Base-by-base conservation (phyloP, 2,888 invertebrate species). In the Embidobia sp. region DNA sequence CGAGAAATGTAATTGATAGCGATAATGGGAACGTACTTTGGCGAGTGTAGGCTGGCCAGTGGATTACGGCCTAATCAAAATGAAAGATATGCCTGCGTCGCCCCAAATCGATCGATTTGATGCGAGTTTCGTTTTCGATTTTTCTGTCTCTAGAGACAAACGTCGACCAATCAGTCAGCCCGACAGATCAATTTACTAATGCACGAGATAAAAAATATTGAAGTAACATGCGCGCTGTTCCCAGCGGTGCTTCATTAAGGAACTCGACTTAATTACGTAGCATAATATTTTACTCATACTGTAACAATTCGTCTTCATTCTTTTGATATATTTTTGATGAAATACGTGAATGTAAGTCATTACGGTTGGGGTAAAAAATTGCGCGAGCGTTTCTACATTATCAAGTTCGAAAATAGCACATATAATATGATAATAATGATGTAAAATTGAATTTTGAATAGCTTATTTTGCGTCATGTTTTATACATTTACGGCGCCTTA, bases 121-220 rank as follows among this genome's bases (percentile, higher is more conserved):
- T 40, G 55, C 40, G 48, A 67, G 57, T 74, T 73, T 70, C 49
- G 61, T 74, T 79, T 72, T 75, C 70, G 64, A 77, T 42, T 37
- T 79, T 67, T 63, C 42, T 27, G 64, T 75, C 72, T 53, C 61
- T n/a, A 5, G 66, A 66, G 77, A 73, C 70, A 75, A 72, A 74
- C 76, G 48, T 51, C 63, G 64, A 64, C 74, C 75, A 79, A 79
- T 81, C 79, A 80, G 76, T 80, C 79, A 67, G 73, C 53, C 53
- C 72, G 80, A 77, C 77, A 77, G 77, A 74, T 79, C 72, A 82
- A 82, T 81, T 82, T 79, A 80, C 79, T 82, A 81, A 82, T 81
- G 80, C 63, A 69, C 42, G 33, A 55, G 72, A 48, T 63, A 75
- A 77, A 77, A 77, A 79, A 77, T 77, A 79, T 79, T 48, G 69